These are phyloP conservation scores for Piscicola geometra DNA, from an alignment of 2,888 invertebrate species.

Conservation along the genomic window DNA sequence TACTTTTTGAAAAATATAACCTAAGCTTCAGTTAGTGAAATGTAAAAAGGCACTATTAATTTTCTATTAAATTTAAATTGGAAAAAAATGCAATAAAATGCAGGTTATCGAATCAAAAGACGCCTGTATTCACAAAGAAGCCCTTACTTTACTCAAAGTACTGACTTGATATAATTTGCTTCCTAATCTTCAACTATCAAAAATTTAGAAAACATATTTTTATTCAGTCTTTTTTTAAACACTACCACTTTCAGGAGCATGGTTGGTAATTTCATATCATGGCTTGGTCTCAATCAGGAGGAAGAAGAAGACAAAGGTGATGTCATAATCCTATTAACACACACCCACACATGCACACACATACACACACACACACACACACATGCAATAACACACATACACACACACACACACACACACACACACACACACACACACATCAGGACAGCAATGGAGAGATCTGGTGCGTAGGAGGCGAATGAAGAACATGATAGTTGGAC, in stretches of 20 bases:
- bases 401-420: neutral
- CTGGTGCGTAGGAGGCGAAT: constrained; percentile 25
- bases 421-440: neutral
- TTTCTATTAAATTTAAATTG: too few species aligned
- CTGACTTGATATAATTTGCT: neutral
- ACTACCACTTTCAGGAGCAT: constrained; percentile 19
- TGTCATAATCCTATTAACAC: too few species aligned
- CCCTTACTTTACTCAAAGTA: neutral
- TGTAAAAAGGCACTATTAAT: too few species aligned
- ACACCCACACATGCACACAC: too few species aligned
- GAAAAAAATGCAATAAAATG: too few species aligned
- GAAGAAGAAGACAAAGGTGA: neutral
- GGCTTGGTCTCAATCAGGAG: constrained; percentile 15
- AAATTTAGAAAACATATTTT: too few species aligned
- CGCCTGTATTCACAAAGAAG: neutral
- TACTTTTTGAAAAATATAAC: too few species aligned
- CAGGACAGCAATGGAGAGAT: constrained; percentile 20
- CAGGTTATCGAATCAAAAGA: too few species aligned
- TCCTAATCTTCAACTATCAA: neutral
- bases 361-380: too few species aligned
- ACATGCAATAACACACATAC: neutral
- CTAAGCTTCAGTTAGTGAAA: too few species aligned
- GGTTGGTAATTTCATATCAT: constrained; percentile 15
- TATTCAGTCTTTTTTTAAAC: too few species aligned
- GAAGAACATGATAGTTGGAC: constrained; percentile 23